Evolutionary conservation across 1,140 invertebrate species (phyloP), one percentile per base, ranked within the genome.

Genomic region (Mactra quadrangularis): DNA sequence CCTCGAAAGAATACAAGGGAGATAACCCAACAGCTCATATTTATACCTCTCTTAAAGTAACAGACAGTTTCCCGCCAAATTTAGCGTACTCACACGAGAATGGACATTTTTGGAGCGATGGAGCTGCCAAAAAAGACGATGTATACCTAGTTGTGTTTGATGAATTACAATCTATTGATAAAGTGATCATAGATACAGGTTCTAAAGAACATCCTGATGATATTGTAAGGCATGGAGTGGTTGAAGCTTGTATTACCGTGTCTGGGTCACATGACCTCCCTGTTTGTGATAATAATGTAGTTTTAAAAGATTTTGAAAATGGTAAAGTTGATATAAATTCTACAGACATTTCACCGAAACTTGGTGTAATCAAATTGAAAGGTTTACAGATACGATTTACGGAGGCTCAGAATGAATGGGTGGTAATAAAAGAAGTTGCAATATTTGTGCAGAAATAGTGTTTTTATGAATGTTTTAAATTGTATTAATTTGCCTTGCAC

Each of bases 351-450:
- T n/a, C 22, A 27, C 38, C 52, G 33, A 84, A 81, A 59, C n/a
- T 89, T 2, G 78, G 78, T n/a, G 59, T 35, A 19, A 83, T 86
- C n/a, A 77, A 74, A 41, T 62, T 87, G 25, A 59, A 85, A 27
- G 87, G 89, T 79, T 27, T 90, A 47, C 81, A 78, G 27, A 75
- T 90, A 9, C 74, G 72, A 55, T 41, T 89, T 13, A 87, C 84
- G 15, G 68, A 57, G n/a, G 29, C 71, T 13, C 87, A 89, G 50
- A 31, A 38, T 1, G 57, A 81, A 41, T 89, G 87, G 87, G 38
- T 86, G 19, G 87, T 90, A 29, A 84, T 90, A 1, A 82, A 79
- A 68, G 89, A 90, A 84, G 88, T 90, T 38, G 87, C 87, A 7
- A n/a, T 55, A 9, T 41, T 41, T 41, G 38, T 41, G 6, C 6